Evolutionary conservation across 2,113 vertebrate genomes (phyloP).

Genomic region (Probosciger aterrimus): DNA sequence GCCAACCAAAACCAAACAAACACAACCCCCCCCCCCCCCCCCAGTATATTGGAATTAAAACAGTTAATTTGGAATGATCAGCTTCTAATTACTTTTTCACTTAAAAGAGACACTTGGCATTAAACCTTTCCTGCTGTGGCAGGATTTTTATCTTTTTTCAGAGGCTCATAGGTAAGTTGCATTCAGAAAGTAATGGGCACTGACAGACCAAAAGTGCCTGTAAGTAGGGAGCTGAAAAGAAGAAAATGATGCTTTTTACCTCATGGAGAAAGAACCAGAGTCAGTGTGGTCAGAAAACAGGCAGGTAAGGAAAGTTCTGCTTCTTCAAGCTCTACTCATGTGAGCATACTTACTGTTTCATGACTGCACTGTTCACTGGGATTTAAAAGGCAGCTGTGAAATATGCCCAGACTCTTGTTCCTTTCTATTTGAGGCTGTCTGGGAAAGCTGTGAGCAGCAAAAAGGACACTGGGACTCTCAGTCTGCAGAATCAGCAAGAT

Average conservation of each 20-base stretch:
- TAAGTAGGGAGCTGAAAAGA: background rate
- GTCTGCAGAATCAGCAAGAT: constrained; percentile 61
- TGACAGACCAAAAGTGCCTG: background rate
- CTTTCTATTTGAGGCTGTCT: constrained; percentile 36
- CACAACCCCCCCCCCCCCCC: background rate
- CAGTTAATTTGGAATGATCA: background rate
- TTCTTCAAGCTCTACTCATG: background rate
- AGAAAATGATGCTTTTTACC: background rate
- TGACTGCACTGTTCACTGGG: background rate
- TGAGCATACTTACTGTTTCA: background rate
- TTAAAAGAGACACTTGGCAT: background rate
- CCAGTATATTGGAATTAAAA: background rate
- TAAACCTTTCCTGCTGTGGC: background rate
- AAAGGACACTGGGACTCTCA: constrained; percentile 9
- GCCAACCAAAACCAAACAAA: background rate
- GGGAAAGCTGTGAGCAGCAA: constrained; percentile 52
- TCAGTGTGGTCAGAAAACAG: background rate
- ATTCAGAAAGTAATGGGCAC: background rate
- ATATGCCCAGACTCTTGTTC: background rate
- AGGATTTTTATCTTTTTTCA: background rate
- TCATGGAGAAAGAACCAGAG: background rate
- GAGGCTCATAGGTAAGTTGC: background rate
- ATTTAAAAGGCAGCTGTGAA: constrained; percentile 38
- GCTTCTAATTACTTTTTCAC: background rate
- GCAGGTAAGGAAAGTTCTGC: background rate